These are phyloP conservation scores for Nomia melanderi DNA, from an alignment of 1,140 invertebrate genomes.

Conservation along the genomic window DNA sequence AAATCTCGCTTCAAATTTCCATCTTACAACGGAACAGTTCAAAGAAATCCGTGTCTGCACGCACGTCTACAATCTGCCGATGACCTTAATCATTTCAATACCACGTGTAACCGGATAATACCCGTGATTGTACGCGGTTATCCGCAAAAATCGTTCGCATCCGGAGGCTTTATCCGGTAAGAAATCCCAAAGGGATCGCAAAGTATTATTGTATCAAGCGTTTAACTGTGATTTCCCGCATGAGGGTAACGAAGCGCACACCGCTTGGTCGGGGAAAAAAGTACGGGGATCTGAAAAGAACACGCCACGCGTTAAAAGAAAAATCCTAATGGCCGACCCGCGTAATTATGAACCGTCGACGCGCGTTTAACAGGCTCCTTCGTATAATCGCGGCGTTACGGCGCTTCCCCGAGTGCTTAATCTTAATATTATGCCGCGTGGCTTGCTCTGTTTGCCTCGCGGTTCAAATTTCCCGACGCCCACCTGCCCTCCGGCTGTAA, in stretches of 20 bases:
- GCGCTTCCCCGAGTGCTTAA: not conserved
- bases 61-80: too few species aligned
- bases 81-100: too few species aligned
- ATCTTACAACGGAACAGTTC: too few species aligned
- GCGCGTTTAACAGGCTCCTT: slow-evolving; percentile 11
- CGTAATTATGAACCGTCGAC: slow-evolving; percentile 25
- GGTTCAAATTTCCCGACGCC: not conserved
- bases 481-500: not conserved
- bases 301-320: slow-evolving; percentile 23
- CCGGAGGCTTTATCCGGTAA: too few species aligned
- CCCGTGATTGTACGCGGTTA: too few species aligned
- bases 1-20: too few species aligned
- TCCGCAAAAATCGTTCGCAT: too few species aligned
- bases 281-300: slow-evolving; percentile 17
- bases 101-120: not conserved
- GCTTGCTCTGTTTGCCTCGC: not conserved
- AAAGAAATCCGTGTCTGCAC: too few species aligned
- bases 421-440: not conserved
- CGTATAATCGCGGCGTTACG: not conserved
- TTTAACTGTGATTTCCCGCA: slow-evolving; percentile 59
- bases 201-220: slow-evolving; percentile 20
- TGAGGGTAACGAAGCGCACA: slow-evolving; percentile 9
- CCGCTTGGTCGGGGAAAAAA: too few species aligned
- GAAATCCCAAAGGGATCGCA: not conserved
- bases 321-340: slow-evolving; percentile 21